These are phyloP conservation scores for Manis javanica DNA, from an alignment of 2,797 vertebrate species.

Conservation along the genomic window DNA sequence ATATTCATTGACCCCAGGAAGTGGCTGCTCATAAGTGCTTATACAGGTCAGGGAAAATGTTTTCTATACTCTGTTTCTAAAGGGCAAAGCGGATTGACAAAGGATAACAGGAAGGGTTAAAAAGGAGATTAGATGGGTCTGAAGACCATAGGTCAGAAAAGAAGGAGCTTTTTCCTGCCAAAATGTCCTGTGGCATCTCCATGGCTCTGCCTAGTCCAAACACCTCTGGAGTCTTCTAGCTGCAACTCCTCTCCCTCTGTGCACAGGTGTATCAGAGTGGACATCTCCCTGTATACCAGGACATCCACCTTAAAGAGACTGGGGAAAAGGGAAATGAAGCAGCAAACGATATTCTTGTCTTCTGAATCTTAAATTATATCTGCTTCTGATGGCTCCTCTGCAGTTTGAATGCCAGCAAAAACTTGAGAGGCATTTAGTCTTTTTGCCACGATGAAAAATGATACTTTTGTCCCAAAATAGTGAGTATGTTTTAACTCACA, in stretches of 20 bases:
- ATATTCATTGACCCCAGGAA: slow-evolving; percentile 61
- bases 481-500: neutral
- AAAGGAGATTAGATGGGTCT: neutral
- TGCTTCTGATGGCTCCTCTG: neutral
- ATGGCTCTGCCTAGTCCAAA: neutral
- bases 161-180: neutral
- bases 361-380: slow-evolving; percentile 10
- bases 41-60: slow-evolving; percentile 39
- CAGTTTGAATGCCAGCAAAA: slow-evolving; percentile 2
- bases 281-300: neutral
- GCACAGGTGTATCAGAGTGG: accelerated
- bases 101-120: slow-evolving; percentile 46
- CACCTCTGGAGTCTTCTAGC: neutral
- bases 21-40: slow-evolving; percentile 36
- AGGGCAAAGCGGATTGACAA: slow-evolving; percentile 21
- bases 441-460: slow-evolving; percentile 26
- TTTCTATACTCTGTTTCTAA: slow-evolving; percentile 24
- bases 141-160: slow-evolving; percentile 53
- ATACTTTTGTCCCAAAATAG: neutral
- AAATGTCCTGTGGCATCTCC: neutral
- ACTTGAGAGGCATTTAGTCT: neutral
- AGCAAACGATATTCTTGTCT: neutral
- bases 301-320: neutral
- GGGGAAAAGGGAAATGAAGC: neutral
- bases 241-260: neutral